Percentiles rank a stretch among this genome's conserved stretches.
Conservation (phyloP, 2,888 invertebrate species). For the Pristionchus arcanus region DNA sequence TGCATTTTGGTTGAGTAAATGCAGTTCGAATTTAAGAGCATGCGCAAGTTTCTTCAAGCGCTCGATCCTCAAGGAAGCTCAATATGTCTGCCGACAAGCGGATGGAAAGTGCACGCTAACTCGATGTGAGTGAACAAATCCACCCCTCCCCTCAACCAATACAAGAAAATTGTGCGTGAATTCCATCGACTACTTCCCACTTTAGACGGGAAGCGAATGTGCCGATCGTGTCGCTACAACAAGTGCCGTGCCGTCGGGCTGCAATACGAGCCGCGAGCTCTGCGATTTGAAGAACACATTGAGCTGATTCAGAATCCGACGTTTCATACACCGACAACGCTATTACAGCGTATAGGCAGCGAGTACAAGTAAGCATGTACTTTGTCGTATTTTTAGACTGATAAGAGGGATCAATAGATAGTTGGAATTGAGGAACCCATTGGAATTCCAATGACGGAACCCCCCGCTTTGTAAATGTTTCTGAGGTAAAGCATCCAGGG, state of each 20-base stretch:
- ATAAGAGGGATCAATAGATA: too few species aligned
- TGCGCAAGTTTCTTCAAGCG: not conserved
- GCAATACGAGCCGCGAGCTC: not conserved
- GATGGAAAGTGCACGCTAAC: not conserved
- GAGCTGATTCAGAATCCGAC: not conserved
- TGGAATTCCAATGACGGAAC: too few species aligned
- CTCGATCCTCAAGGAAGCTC: not conserved
- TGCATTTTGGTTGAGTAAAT: not conserved
- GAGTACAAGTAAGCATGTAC: not conserved
- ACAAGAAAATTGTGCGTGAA: not conserved
- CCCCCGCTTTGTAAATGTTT: too few species aligned
- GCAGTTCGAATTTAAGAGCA: not conserved
- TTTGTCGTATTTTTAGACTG: too few species aligned
- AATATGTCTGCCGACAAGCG: not conserved
- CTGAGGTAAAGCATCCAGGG: too few species aligned
- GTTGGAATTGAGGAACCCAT: too few species aligned
- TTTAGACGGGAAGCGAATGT: not conserved
- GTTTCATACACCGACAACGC: not conserved
- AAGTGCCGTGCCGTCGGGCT: not conserved
- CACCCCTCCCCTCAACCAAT: not conserved
- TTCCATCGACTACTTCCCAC: not conserved
- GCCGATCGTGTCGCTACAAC: not conserved
- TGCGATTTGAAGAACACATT: too few species aligned
- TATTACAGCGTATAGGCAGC: not conserved
- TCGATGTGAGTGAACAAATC: not conserved